Conservation (phyloP, 2,797 vertebrate genomes). For the Otolemur crassicaudatus region DNA sequence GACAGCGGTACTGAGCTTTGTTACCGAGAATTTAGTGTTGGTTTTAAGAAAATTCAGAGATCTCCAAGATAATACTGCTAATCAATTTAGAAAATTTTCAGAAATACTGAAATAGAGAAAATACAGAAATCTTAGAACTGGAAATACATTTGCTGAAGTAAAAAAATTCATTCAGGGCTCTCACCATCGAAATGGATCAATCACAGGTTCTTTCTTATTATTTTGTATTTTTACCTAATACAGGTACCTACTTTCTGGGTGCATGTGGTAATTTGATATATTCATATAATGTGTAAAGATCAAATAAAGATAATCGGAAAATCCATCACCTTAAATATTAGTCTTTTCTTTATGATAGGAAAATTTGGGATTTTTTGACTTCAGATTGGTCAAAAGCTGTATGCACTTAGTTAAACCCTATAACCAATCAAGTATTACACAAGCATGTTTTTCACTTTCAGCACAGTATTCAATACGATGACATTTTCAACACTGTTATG, state of each 20-base stretch:
- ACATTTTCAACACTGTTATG: too few species aligned
- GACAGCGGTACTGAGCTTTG: background rate
- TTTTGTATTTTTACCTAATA: background rate
- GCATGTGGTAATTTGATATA: background rate
- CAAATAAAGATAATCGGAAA: background rate
- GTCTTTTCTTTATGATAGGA: background rate
- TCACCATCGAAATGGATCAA: background rate
- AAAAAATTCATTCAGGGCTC: background rate
- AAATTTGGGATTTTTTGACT: too few species aligned
- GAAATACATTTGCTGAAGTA: background rate
- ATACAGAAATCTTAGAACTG: background rate
- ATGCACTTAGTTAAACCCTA: too few species aligned
- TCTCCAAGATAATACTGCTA: background rate
- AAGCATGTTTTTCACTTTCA: too few species aligned
- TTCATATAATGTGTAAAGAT: background rate
- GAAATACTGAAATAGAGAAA: background rate
- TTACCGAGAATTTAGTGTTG: background rate
- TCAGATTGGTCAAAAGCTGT: too few species aligned
- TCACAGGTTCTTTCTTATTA: background rate
- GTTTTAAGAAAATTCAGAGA: background rate
- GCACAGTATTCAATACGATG: too few species aligned
- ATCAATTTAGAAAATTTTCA: background rate
- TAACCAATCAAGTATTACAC: too few species aligned
- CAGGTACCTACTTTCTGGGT: background rate
- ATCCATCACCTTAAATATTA: background rate